These are phyloP conservation scores for Lonchura striata DNA, from an alignment of 2,113 vertebrate species.

Conservation along the genomic window DNA sequence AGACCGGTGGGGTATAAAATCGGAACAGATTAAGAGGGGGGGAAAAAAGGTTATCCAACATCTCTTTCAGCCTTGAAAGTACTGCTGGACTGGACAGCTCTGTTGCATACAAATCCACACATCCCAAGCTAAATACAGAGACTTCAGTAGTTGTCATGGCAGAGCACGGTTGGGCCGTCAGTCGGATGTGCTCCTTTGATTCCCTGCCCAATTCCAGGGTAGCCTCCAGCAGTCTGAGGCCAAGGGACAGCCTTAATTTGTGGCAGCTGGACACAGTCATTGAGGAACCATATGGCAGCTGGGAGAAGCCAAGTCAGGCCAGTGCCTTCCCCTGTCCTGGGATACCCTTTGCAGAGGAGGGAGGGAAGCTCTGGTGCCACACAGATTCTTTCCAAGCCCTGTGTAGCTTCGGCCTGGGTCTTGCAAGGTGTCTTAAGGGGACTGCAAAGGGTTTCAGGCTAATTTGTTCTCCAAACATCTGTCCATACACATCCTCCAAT, in stretches of 20 bases:
- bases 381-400: neutral
- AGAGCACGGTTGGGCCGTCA: rapidly evolving
- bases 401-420: neutral
- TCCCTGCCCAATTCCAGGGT: neutral
- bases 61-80: neutral
- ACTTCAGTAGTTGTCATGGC: neutral
- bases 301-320: conserved; percentile 13
- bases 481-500: neutral
- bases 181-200: neutral
- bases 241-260: conserved; percentile 5
- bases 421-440: neutral
- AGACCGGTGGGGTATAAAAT: neutral
- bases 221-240: conserved; percentile 15
- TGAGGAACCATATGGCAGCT: neutral
- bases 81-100: neutral
- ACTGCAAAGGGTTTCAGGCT: neutral
- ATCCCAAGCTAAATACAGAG: neutral
- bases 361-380: neutral
- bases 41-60: rapidly evolving
- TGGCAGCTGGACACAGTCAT: conserved; percentile 8
- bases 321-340: neutral
- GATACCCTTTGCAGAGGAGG: neutral
- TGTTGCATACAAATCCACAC: neutral
- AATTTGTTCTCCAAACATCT: neutral
- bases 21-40: neutral